Percentiles rank a stretch among this genome's conserved stretches.
These are phyloP conservation scores for Ashinkailepas kermadecensis DNA, from an alignment of 2,888 invertebrate species.

Conservation along the genomic window DNA sequence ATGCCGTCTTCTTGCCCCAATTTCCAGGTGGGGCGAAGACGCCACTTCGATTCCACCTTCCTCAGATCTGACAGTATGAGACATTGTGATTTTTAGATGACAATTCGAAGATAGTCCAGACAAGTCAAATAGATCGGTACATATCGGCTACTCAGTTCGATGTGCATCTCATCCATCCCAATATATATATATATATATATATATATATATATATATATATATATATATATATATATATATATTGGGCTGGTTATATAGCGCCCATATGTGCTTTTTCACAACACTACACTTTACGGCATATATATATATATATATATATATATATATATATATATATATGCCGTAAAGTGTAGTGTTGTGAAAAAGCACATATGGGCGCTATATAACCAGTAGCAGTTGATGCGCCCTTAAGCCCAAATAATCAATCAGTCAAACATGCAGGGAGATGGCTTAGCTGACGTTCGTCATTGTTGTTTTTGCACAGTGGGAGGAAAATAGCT, in stretches of 20 bases:
- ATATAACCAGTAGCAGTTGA: not conserved
- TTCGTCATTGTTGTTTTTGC: too few relatives aligned
- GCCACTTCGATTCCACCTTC: too few relatives aligned
- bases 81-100: too few relatives aligned
- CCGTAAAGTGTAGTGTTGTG: not conserved
- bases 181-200: constrained; percentile 30
- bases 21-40: too few relatives aligned
- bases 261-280: not conserved
- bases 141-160: too few relatives aligned
- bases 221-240: constrained; percentile 26
- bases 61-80: too few relatives aligned
- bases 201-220: constrained; percentile 28
- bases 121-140: too few relatives aligned
- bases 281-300: not conserved
- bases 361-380: not conserved
- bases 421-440: too few relatives aligned
- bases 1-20: too few relatives aligned
- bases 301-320: constrained; percentile 9
- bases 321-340: not conserved
- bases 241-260: not conserved
- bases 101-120: too few relatives aligned
- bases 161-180: constrained; percentile 9
- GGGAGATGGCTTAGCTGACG: too few relatives aligned
- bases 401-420: not conserved
- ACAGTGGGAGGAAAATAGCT: too few relatives aligned